Evolutionary conservation across 2,113 vertebrate species (phyloP).

Genomic region (Guaruba guarouba): DNA sequence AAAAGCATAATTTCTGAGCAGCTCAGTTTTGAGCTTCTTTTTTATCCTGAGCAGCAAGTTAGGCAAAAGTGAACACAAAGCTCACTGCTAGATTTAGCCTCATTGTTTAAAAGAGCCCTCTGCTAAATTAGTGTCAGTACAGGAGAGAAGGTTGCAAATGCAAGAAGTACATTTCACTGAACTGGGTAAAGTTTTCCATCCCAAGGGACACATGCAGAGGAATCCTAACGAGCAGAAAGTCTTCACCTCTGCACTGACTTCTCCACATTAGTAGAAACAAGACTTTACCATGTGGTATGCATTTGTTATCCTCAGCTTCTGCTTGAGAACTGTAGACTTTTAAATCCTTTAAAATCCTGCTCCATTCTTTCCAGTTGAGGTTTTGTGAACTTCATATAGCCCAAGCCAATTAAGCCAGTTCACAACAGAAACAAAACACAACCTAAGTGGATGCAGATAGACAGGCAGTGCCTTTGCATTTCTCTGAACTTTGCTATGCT

Average conservation of each 20-base stretch:
- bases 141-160: not conserved
- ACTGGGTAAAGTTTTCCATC: not conserved
- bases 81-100: not conserved
- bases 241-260: not conserved
- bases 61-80: not conserved
- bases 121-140: not conserved
- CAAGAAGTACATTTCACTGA: not conserved
- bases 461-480: not conserved
- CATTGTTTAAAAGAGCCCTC: not conserved
- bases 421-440: not conserved
- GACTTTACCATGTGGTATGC: not conserved
- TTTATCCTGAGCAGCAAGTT: not conserved
- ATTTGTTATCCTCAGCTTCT: slow-evolving; percentile 54
- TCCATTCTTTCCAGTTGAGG: not conserved
- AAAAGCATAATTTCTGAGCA: rapidly evolving
- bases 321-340: slow-evolving; percentile 10
- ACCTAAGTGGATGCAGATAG: not conserved
- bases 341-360: not conserved
- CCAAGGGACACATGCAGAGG: not conserved
- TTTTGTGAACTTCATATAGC: not conserved
- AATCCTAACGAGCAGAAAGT: not conserved
- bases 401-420: not conserved
- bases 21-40: not conserved
- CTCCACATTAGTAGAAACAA: not conserved
- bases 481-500: not conserved